Base-by-base conservation (phyloP, 2,113 vertebrate species). In the Phrynosoma platyrhinos region DNA sequence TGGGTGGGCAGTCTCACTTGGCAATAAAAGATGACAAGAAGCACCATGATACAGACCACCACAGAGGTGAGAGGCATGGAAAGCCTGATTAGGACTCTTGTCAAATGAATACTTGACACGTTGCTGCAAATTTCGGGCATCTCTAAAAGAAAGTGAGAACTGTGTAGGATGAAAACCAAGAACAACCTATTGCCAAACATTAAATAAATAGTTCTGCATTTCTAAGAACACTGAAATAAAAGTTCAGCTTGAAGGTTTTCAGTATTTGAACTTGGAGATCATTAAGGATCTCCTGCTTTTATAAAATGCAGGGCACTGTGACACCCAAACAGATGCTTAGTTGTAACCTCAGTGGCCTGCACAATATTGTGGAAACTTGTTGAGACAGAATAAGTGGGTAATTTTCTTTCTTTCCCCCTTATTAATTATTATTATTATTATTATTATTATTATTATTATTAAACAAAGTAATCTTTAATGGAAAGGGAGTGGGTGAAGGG, bases 1-100 rank as follows among this genome's bases (percentile, higher is more conserved):
- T 99, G 94, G 97, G 95, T 91, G 95, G 98, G 92, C 98, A 98
- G 88, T 97, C 98, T 91, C 98, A 99, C 96, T 97, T 98, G 96
- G 93, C 95, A 88, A 97, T 98, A 94, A 99, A 99, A 97, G 98
- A 99, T 89, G 98, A 99, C 95, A 99, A 98, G 97, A 99, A 99
- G 94, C 98, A 98, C 92, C 96, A 98, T 0, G 98, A 98, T 92
- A 93, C 98, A 84, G 98, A 99, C 42, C 98, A 98, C 97, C 97
- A 98, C 95, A 98, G 98, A 98, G 98, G 98, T 99, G 97, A 98
- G 97, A 95, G 96, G 95, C 97, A 95, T 85, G 96, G 96, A 94
- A 98, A 97, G 93, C 97, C 96, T 91, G 96, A 97, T 95, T 98
- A 97, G 97, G 97, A 96, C 96, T 30, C 1, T 79, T 94, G 52